Evolutionary conservation across 2,888 invertebrate species (phyloP).

Genomic region (Doris montereyensis): DNA sequence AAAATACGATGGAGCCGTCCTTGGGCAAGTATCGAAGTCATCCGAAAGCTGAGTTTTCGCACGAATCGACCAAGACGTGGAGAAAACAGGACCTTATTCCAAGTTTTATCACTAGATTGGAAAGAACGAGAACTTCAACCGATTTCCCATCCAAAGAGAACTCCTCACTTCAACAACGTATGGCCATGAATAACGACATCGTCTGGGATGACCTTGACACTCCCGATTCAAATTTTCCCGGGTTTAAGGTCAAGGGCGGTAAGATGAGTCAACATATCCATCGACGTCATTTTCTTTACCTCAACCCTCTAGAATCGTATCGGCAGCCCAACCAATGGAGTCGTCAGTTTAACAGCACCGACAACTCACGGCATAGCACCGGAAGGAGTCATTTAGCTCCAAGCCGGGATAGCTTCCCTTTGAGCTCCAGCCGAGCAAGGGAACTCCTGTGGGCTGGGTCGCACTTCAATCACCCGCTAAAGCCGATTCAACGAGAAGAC

Average conservation of each 20-base stretch:
- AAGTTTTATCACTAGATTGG: constrained; percentile 59
- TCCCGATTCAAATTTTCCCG: too few species aligned
- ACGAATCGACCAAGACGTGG: background rate
- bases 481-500: constrained; percentile 5
- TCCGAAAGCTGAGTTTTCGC: constrained; percentile 20
- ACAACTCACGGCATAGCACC: background rate
- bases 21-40: background rate
- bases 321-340: constrained; percentile 40
- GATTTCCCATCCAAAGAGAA: background rate
- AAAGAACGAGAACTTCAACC: constrained; percentile 56
- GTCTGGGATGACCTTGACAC: background rate
- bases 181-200: background rate
- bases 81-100: constrained; percentile 54
- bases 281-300: constrained; percentile 37
- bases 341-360: background rate
- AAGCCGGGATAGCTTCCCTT: background rate
- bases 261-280: constrained; percentile 10
- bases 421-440: background rate
- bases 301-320: constrained; percentile 43
- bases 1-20: background rate
- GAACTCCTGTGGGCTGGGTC: constrained; percentile 25
- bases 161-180: too few species aligned
- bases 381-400: background rate
- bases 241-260: constrained; percentile 27
- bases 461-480: constrained; percentile 7